Evolutionary conservation across 2,113 vertebrate genomes (phyloP).

Genomic region (Murina feae): DNA sequence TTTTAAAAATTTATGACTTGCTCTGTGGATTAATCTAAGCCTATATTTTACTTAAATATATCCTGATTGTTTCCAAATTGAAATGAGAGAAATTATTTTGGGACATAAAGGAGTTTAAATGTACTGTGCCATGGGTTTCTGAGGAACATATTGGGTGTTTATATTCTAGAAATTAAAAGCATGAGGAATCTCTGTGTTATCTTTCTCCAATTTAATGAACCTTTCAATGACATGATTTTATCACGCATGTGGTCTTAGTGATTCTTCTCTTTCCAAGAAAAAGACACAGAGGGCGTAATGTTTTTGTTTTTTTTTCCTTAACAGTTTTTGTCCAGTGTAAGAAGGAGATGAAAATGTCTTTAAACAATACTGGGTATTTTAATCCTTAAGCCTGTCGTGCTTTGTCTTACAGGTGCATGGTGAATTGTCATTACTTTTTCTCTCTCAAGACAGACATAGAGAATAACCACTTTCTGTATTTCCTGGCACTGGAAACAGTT

Average conservation of each 20-base stretch:
- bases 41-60: slow-evolving; percentile 71
- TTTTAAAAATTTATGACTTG: slow-evolving; percentile 49
- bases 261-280: neutral
- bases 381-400: slow-evolving; percentile 26
- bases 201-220: neutral
- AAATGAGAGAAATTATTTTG: slow-evolving; percentile 51
- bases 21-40: slow-evolving; percentile 73
- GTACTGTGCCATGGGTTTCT: slow-evolving; percentile 19
- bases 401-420: slow-evolving; percentile 72
- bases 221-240: neutral
- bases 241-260: neutral
- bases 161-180: slow-evolving; percentile 62
- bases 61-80: slow-evolving; percentile 66
- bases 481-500: slow-evolving; percentile 83
- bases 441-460: slow-evolving; percentile 68
- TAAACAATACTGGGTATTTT: slow-evolving; percentile 66
- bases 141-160: neutral
- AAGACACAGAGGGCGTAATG: slow-evolving; percentile 12
- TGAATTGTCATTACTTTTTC: slow-evolving; percentile 61
- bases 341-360: slow-evolving; percentile 28
- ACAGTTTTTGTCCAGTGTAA: slow-evolving; percentile 60
- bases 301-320: neutral
- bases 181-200: neutral
- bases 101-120: neutral
- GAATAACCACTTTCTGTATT: slow-evolving; percentile 76